Evolutionary conservation across 35 echinoderm and acorn worm species (phyloP), one percentile per base, ranked within the genome.

Genomic region (Ophioderma brevispina): DNA sequence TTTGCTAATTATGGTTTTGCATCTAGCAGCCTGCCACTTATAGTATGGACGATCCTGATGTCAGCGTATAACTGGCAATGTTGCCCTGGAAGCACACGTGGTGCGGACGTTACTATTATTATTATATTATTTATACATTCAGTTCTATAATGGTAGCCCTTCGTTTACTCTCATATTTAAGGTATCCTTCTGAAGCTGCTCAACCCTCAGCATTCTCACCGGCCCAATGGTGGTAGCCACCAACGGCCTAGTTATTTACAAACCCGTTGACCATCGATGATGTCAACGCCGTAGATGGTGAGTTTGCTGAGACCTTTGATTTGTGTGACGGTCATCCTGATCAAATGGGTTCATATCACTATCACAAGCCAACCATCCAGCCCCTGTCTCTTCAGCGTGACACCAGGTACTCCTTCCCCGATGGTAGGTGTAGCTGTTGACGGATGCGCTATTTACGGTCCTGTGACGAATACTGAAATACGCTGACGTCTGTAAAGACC

Each of bases 301-400:
- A 70, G 4, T 15, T 25, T 25, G 59, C 59, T 25, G 59, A 95
- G 81, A 85, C 39, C 0, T 98, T 94, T 40, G 96, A 98, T 36
- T 33, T 39, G 10, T 98, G 96, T 35, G 96, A 98, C 75, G 96
- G 89, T 33, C 96, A 98, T 42, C 96, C 96, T 36, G 82, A 79
- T 30, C 14, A 31, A 40, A 4, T 50, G 1, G 92, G 89, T 11
- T 64, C 39, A 18, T 98, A 94, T 35, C 96, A 98, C 38, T 98
- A 98, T 37, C 96, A 98, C 89, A 98, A 91, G 81, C 89, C n/a
- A 76, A 75, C 96, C 96, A 0, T 91, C 83, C 3, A 82, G 35
- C 13, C n/a, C n/a, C n/a, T 94, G 92, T 52, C 84, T 94, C 23
- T 94, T 94, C 76, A 36, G 37, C 25, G 56, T 89, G 75, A 80